Percentiles rank a stretch among this genome's conserved stretches.
Evolutionary conservation across 2,113 vertebrate species (phyloP).

Genomic region (Alosa alosa): DNA sequence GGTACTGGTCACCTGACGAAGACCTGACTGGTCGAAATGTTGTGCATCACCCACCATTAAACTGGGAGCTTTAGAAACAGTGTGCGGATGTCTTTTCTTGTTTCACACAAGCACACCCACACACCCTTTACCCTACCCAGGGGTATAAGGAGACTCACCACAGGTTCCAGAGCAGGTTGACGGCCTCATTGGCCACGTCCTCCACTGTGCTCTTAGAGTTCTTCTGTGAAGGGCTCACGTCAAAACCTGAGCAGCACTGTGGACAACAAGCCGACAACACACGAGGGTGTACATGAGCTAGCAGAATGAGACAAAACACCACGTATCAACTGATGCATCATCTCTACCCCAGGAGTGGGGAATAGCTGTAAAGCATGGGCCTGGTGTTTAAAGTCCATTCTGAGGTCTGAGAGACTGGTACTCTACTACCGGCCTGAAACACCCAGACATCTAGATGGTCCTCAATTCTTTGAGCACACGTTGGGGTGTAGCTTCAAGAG

Average conservation of each 20-base stretch:
- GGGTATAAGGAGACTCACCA: slow-evolving; percentile 76
- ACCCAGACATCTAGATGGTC: too few species aligned
- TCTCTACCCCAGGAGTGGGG: too few species aligned
- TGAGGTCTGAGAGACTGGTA: background rate
- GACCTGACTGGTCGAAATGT: too few species aligned
- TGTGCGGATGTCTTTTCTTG: background rate
- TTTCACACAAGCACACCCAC: slow-evolving; percentile 16
- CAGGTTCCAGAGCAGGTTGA: slow-evolving; percentile 93
- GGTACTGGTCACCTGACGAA: too few species aligned
- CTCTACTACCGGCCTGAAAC: too few species aligned
- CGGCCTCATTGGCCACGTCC: slow-evolving; percentile 85
- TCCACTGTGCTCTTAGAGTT: slow-evolving; percentile 74
- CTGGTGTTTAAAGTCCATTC: too few species aligned
- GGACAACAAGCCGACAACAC: slow-evolving; percentile 48
- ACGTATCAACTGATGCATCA: background rate
- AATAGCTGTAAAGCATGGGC: too few species aligned
- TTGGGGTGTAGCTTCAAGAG: background rate
- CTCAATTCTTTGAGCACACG: too few species aligned
- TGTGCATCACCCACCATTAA: too few species aligned
- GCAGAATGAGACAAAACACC: background rate
- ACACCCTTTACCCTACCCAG: background rate
- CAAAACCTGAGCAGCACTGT: slow-evolving; percentile 80
- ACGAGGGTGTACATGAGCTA: too few species aligned
- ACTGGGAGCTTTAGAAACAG: too few species aligned
- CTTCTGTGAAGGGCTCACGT: slow-evolving; percentile 65